Conservation (phyloP, 23 tunicate genomes). For the Halocynthia aurantium region DNA sequence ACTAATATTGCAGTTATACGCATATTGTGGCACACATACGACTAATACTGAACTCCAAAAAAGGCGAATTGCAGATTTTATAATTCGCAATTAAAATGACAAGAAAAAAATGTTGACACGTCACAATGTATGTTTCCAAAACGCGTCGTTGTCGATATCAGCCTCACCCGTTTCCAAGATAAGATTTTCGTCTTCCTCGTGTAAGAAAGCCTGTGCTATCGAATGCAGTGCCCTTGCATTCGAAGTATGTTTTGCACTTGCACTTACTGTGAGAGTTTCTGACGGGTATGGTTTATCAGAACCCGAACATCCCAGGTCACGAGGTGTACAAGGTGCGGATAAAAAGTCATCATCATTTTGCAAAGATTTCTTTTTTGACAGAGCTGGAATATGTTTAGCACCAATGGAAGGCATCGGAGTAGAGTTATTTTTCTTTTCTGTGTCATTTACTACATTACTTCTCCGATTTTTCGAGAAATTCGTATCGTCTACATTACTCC, state of each 20-base stretch:
- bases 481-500: not conserved
- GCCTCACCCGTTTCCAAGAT: not conserved
- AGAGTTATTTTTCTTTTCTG: not conserved
- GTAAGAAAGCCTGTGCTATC: slow-evolving; percentile 1
- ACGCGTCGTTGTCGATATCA: slow-evolving; percentile 10
- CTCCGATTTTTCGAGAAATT: not conserved
- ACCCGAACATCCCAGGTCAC: not conserved
- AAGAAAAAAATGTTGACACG: too few species aligned
- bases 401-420: not conserved
- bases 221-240: slow-evolving; percentile 8
- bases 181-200: slow-evolving; percentile 7
- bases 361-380: not conserved
- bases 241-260: not conserved
- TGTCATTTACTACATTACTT: not conserved
- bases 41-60: too few species aligned
- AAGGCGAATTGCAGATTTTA: too few species aligned
- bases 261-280: not conserved
- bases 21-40: too few species aligned
- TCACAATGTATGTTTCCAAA: not conserved
- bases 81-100: too few species aligned
- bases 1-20: too few species aligned
- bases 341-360: slow-evolving; percentile 14
- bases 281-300: not conserved
- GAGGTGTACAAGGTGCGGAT: slow-evolving; percentile 13
- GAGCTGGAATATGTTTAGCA: not conserved